Conservation (phyloP, 2,888 invertebrate genomes). For the Vannuccia rotundouncinata region DNA sequence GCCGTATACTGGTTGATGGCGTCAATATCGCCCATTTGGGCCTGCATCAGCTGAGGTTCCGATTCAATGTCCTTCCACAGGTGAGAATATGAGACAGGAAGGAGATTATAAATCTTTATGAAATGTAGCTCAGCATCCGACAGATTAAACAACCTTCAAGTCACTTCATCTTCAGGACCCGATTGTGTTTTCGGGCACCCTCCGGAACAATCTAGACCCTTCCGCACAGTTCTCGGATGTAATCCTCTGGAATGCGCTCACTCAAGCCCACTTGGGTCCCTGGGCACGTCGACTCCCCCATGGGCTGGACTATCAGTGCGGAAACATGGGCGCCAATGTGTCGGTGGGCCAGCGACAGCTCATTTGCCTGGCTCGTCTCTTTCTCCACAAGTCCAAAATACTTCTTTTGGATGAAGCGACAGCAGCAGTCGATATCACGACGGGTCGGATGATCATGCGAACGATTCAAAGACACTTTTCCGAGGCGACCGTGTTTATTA, state of each 20-base stretch:
- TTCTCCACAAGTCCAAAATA: slow-evolving; percentile 76
- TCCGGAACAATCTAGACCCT: slow-evolving; percentile 36
- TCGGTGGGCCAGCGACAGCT: slow-evolving; percentile 76
- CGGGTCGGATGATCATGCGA: slow-evolving; percentile 74
- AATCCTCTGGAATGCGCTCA: slow-evolving; percentile 69
- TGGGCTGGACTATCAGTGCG: slow-evolving; percentile 60
- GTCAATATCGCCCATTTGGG: slow-evolving; percentile 45
- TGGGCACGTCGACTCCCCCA: slow-evolving; percentile 72
- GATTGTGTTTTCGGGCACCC: slow-evolving; percentile 35
- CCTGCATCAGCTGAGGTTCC: slow-evolving; percentile 47
- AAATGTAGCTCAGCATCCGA: background rate
- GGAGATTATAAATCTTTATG: background rate
- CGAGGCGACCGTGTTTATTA: slow-evolving; percentile 79
- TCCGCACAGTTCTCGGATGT: slow-evolving; percentile 33
- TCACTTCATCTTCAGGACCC: slow-evolving; percentile 35
- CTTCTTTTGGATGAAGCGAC: slow-evolving; percentile 81
- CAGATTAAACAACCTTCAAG: background rate
- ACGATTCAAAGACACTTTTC: slow-evolving; percentile 80
- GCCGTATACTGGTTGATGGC: slow-evolving; percentile 48
- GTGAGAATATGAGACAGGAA: slow-evolving; percentile 42
- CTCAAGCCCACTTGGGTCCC: slow-evolving; percentile 77
- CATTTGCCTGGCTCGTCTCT: slow-evolving; percentile 74
- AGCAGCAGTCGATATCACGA: slow-evolving; percentile 81
- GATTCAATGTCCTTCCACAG: slow-evolving; percentile 52
- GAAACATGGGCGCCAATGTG: background rate